These are phyloP conservation scores for Manis crassicaudata DNA, from an alignment of 2,797 vertebrate species.

Conservation along the genomic window DNA sequence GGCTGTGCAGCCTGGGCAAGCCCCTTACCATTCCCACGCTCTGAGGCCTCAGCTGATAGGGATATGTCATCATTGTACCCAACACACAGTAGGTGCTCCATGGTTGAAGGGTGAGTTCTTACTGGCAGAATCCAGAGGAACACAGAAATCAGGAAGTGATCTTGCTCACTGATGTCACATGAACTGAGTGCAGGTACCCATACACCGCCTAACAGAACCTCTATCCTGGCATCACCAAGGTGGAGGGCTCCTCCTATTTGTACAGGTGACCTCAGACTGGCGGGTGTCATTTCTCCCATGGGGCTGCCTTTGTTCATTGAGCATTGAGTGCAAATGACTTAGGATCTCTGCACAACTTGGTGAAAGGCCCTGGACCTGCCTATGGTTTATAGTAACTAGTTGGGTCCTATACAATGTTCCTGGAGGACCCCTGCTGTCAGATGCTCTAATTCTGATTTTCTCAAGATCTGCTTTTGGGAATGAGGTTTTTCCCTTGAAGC, in stretches of 20 bases:
- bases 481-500: not conserved
- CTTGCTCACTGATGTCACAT: not conserved
- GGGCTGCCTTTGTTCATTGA: not conserved
- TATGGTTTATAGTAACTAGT: not conserved
- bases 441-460: not conserved
- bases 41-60: not conserved
- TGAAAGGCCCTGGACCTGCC: not conserved
- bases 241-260: not conserved
- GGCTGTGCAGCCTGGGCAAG: not conserved
- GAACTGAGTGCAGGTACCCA: rapidly evolving
- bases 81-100: not conserved
- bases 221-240: not conserved
- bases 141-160: not conserved
- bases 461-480: not conserved
- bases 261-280: not conserved
- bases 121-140: not conserved
- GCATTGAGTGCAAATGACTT: not conserved
- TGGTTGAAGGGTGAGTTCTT: not conserved
- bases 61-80: rapidly evolving
- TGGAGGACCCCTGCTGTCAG: not conserved
- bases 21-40: not conserved
- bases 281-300: not conserved
- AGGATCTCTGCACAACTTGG: not conserved
- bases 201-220: not conserved
- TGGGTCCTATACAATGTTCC: not conserved